Conservation (phyloP, 2,113 vertebrate genomes). For the Boulengeromyrus knoepffleri region DNA sequence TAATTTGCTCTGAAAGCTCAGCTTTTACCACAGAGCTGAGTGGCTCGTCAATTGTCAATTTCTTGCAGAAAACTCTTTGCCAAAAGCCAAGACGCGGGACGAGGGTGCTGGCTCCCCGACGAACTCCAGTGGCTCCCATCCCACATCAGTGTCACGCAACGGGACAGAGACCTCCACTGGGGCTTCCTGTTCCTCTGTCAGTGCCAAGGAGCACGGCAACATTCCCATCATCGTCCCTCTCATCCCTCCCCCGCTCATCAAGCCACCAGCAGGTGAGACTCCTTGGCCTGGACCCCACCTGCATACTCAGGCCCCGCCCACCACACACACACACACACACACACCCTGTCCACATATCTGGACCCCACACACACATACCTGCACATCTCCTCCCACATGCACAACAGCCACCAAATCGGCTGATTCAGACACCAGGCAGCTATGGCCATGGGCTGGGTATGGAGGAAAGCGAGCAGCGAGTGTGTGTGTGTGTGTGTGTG, state of each 20-base stretch:
- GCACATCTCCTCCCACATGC: not conserved
- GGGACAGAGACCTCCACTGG: constrained; percentile 79
- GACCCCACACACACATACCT: not conserved
- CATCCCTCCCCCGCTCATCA: constrained; percentile 94
- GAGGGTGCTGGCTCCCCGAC: constrained; percentile 81
- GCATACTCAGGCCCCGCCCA: not conserved
- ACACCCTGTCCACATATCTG: not conserved
- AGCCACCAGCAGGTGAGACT: constrained; percentile 88
- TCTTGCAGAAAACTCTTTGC: constrained; percentile 91
- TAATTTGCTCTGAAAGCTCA: not conserved
- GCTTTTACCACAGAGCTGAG: not conserved
- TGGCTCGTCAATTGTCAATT: not conserved
- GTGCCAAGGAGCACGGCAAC: constrained; percentile 86
- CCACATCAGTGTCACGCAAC: constrained; percentile 80
- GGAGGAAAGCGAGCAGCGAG: not conserved
- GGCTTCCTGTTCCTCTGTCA: constrained; percentile 77
- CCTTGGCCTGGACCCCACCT: not conserved
- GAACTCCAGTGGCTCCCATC: constrained; percentile 80
- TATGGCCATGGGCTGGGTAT: not conserved
- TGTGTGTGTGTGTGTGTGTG: not conserved
- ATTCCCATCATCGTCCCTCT: constrained; percentile 92
- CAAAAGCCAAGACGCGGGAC: constrained; percentile 84
- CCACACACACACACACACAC: constrained; percentile 16
- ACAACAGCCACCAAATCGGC: not conserved
- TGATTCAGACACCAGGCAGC: not conserved